Conservation (phyloP, 2,797 vertebrate species). For the Hafferia zeledoni region DNA sequence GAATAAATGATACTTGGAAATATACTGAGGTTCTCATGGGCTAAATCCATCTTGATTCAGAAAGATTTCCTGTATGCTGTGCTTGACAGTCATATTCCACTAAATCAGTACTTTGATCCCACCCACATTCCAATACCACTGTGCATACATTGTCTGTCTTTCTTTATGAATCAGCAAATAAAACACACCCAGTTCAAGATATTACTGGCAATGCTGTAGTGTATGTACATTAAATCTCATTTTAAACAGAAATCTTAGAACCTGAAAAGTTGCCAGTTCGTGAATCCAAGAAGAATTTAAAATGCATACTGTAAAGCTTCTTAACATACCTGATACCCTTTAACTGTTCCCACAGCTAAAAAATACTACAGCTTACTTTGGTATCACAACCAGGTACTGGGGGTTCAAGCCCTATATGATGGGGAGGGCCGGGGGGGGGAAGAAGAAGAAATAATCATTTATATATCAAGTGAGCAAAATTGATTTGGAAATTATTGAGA, state of each 20-base stretch:
- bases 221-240: slow-evolving; percentile 4
- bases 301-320: background rate
- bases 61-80: slow-evolving; percentile 25
- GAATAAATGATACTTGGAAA: slow-evolving; percentile 37
- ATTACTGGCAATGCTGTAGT: slow-evolving; percentile 30
- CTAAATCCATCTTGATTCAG: slow-evolving; percentile 20
- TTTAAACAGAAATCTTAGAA: slow-evolving; percentile 39
- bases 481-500: slow-evolving; percentile 18
- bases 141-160: slow-evolving; percentile 48
- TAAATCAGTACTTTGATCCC: slow-evolving; percentile 50
- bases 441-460: background rate
- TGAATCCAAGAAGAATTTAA: background rate
- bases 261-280: slow-evolving; percentile 14
- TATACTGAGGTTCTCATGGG: background rate
- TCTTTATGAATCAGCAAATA: slow-evolving; percentile 62
- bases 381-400: background rate
- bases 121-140: slow-evolving; percentile 53
- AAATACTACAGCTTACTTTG: background rate
- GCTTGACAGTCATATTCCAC: slow-evolving; percentile 10
- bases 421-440: no score
- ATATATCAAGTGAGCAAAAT: background rate
- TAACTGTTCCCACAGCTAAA: background rate
- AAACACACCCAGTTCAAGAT: slow-evolving; percentile 52
- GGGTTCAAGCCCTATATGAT: background rate
- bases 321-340: background rate